Evolutionary conservation across 2,888 invertebrate species (phyloP), one percentile per base, ranked within the genome.

Genomic region (Doris montereyensis): DNA sequence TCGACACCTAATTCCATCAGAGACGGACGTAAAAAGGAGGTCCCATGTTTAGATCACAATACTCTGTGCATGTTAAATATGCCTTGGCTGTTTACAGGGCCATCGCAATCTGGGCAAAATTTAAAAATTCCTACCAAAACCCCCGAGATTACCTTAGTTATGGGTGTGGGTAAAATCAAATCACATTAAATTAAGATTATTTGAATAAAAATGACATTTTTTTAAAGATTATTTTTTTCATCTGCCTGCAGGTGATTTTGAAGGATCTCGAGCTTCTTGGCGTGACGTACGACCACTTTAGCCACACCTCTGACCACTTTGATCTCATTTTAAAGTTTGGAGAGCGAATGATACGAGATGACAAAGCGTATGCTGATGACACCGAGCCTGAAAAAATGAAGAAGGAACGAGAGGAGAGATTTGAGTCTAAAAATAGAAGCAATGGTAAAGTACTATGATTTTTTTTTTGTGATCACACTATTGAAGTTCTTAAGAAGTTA

Each of bases 291-390:
- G 97, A 99, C 91, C 90, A 94, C 73, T 98, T 97, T 91, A 97
- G 98, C 0, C 97, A 97, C 91, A 98, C 99, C 0, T 99, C 99
- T 0, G 96, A 99, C 90, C 96, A 98, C 92, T 99, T 99, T 91
- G 98, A 99, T 88, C 91, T 95, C 80, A 96, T 99, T 95, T 90
- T 97, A 80, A 93, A 94, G 21, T 95, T 95, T 88, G 99, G 99
- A 90, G 97, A 96, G 89, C 94, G 95, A 89, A 92, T 99, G 85
- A 93, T 99, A 60, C 95, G 94, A 84, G 95, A 95, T 62, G 95
- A 95, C n/a, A 96, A 96, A 87, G 99, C 99, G 0, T 99, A 96
- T 90, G 97, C 97, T 0, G 99, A 99, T 90, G 96, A 99, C 91
- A 99, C 99, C 0, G 96, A 97, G 2, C 95, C 97, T 0, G 97